phyloP scores from a whole-genome alignment of 1,140 invertebrate species.

The fruit fly (Drosophila melanogaster) region DNA sequence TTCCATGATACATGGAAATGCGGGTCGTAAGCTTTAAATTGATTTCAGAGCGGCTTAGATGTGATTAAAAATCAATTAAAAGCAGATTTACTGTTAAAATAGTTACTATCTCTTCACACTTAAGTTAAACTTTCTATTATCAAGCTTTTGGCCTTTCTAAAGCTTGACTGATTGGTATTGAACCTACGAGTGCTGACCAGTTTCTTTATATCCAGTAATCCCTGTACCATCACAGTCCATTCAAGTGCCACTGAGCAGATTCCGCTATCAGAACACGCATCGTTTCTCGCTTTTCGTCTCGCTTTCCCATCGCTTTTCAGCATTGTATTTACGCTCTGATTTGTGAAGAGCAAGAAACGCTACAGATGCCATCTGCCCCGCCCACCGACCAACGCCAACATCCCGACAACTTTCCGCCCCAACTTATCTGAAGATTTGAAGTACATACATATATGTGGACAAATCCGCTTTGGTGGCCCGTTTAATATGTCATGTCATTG shows the following conservation, averaged over 20 bases:
- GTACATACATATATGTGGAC: conserved; percentile 15
- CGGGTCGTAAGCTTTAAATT: conserved; percentile 19
- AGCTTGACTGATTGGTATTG: too few species aligned
- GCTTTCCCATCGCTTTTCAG: conserved; percentile 49
- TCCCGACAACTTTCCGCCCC: not conserved
- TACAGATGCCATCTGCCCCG: conserved; percentile 27
- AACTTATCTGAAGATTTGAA: conserved; percentile 41
- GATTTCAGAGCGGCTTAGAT: not conserved
- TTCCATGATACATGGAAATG: conserved; percentile 6
- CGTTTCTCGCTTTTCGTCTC: conserved; percentile 43
- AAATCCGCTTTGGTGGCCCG: conserved; percentile 70
- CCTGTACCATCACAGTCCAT: conserved; percentile 44
- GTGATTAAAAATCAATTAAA: conserved; percentile 3
- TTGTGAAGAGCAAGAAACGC: conserved; percentile 67
- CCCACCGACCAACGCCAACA: not conserved
- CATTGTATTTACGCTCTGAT: conserved; percentile 80
- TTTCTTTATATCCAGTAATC: not conserved
- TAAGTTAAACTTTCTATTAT: not conserved
- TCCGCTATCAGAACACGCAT: conserved; percentile 61
- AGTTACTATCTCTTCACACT: not conserved
- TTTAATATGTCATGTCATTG: conserved; percentile 74
- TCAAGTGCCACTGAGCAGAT: conserved; percentile 63
- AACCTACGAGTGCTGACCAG: too few species aligned
- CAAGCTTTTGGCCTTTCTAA: not conserved
- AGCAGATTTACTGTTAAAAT: not conserved